A percentile compares a stretch with the other conserved stretches of the same genome.
Conservation (phyloP, 2,888 invertebrate genomes). For the Diloba caeruleocephala region DNA sequence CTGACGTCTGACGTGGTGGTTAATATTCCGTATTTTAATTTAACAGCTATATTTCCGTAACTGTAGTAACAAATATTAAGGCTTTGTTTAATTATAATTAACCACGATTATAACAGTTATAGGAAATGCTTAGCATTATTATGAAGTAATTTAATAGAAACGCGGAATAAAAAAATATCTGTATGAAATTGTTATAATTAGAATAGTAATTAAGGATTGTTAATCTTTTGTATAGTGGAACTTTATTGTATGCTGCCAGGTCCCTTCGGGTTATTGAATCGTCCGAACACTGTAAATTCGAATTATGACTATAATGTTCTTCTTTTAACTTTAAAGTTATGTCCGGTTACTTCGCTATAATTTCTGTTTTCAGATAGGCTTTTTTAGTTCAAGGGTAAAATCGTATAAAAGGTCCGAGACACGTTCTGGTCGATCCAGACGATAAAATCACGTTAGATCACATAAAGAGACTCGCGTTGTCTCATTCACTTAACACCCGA, state of each 20-base stretch:
- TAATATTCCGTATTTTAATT: slow-evolving; percentile 23
- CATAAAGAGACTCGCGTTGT: too few relatives aligned
- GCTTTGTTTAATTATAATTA: slow-evolving; percentile 46
- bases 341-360: too few relatives aligned
- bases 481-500: too few relatives aligned
- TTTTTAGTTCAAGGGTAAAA: too few relatives aligned
- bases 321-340: not conserved
- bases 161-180: slow-evolving; percentile 35
- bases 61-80: slow-evolving; percentile 26
- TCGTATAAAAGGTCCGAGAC: too few relatives aligned
- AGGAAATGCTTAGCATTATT: slow-evolving; percentile 42
- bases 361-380: too few relatives aligned
- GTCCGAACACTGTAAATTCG: slow-evolving; percentile 4
- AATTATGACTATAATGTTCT: not conserved
- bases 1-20: not conserved
- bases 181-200: slow-evolving; percentile 28
- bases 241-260: not conserved
- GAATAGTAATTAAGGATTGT: slow-evolving; percentile 24
- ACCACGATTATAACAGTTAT: slow-evolving; percentile 19
- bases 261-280: slow-evolving; percentile 4
- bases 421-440: too few relatives aligned
- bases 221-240: slow-evolving; percentile 5
- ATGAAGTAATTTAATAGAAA: slow-evolving; percentile 34
- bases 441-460: too few relatives aligned
- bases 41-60: slow-evolving; percentile 30